These are phyloP conservation scores for Pteromalus puparum DNA, from an alignment of 1,140 invertebrate genomes.

Conservation along the genomic window DNA sequence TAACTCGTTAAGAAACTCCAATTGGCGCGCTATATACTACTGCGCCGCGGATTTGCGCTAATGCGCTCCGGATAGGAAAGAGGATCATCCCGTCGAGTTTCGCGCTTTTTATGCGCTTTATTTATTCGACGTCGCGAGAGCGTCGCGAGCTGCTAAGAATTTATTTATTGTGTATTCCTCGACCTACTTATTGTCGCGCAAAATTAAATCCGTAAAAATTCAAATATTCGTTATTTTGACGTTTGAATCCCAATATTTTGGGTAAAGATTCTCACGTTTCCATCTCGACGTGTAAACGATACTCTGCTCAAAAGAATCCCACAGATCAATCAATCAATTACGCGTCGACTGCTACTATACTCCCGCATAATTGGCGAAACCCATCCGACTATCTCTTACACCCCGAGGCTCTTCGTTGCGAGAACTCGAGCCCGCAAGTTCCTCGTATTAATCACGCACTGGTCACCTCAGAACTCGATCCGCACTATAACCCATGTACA, in stretches of 20 bases:
- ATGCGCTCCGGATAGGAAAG: not conserved
- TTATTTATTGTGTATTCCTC: no score
- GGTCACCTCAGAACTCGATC: not conserved
- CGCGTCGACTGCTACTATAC: not conserved
- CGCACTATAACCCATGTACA: not conserved
- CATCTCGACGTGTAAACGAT: not conserved
- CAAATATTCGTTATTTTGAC: no score
- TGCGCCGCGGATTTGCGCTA: not conserved
- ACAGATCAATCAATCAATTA: conserved; percentile 11
- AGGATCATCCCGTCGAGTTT: no score
- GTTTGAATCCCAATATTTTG: no score
- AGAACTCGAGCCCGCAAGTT: conserved; percentile 1
- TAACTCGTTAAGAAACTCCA: conserved; percentile 38
- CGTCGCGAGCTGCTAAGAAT: no score
- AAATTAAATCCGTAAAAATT: no score
- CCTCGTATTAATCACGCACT: conserved; percentile 27
- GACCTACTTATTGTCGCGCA: no score
- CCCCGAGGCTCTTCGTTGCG: not conserved
- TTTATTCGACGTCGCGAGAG: no score
- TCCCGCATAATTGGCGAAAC: not conserved
- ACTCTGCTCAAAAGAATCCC: not conserved
- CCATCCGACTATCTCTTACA: not conserved
- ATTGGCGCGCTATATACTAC: not conserved
- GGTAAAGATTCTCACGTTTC: no score
- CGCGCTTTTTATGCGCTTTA: no score